These are phyloP conservation scores for Pristionchus fissidentatus DNA, from an alignment of 2,888 invertebrate genomes.

Conservation along the genomic window DNA sequence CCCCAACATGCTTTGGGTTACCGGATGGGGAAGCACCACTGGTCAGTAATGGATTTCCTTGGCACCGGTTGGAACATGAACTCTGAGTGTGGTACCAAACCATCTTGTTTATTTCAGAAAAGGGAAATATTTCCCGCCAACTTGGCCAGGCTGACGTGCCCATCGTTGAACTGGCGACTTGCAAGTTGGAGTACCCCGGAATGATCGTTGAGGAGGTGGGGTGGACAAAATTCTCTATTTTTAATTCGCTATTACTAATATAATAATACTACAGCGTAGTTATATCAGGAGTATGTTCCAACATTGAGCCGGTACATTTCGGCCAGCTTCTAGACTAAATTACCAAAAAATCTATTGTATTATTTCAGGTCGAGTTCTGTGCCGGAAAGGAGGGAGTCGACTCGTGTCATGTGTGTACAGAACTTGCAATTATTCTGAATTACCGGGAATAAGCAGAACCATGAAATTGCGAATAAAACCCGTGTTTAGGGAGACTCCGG, in stretches of 20 bases:
- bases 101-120: slow-evolving; percentile 29
- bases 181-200: slow-evolving; percentile 54
- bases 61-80: too few relatives aligned
- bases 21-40: slow-evolving; percentile 56
- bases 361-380: slow-evolving; percentile 65
- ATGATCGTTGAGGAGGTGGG: slow-evolving; percentile 51
- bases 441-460: background rate
- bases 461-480: background rate
- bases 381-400: slow-evolving; percentile 49
- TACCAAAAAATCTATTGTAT: background rate
- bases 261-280: too few relatives aligned
- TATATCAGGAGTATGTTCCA: background rate
- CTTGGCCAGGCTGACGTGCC: slow-evolving; percentile 55
- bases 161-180: slow-evolving; percentile 52
- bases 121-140: slow-evolving; percentile 50
- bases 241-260: slow-evolving; percentile 10
- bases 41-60: background rate
- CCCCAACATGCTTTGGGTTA: slow-evolving; percentile 49
- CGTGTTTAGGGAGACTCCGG: slow-evolving; percentile 47
- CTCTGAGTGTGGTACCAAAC: background rate
- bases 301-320: background rate
- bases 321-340: background rate
- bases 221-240: background rate
- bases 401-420: slow-evolving; percentile 43
- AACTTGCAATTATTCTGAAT: background rate